Evolutionary conservation across 1,140 invertebrate genomes (phyloP), one percentile per base, ranked within the genome.

Genomic region (Drosophila arizonae): DNA sequence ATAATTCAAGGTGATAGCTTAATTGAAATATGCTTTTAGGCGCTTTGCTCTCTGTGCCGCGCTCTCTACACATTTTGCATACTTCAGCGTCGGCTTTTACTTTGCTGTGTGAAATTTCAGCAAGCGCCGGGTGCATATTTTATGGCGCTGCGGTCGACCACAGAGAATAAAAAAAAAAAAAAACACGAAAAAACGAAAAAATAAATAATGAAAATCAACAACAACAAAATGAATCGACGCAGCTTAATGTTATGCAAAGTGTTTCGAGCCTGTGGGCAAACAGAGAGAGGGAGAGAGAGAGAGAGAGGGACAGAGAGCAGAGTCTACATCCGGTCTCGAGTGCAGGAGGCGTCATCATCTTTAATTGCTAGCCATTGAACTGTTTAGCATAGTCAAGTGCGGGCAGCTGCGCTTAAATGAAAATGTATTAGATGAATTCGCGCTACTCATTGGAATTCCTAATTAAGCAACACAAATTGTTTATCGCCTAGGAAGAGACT

Each of bases 21-120:
- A 90, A 90, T 90, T 90, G 88, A 90, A 90, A 90, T 88, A 90
- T 90, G 88, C 84, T 90, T 90, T 90, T 90, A 90, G 88, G 88
- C 88, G 88, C 79, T 82, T 87, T 79, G 71, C 77, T 81, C 50
- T 64, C 50, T 11, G 52, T 45, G 13, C 13, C 43, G 11, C 43
- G 13, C 43, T 1, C 72, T 58, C 54, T 66, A 68, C 71, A 69
- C 81, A 84, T 77, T 85, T 85, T 80, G 73, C 77, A 85, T 85
- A 85, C 80, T 87, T 65, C 39, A 65, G 57, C 62, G 61, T 54
- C 60, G 67, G 33, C 55, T 76, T 72, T 77, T 69, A 70, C 72
- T 87, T 86, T 86, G 81, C 76, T 86, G 81, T 77, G 67, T 50
- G 48, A 50, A 72, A 63, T 64, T 69, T 70, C 73, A 65, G 55